Evolutionary conservation across 2,113 vertebrate species (phyloP).

Genomic region (Callipepla squamata): DNA sequence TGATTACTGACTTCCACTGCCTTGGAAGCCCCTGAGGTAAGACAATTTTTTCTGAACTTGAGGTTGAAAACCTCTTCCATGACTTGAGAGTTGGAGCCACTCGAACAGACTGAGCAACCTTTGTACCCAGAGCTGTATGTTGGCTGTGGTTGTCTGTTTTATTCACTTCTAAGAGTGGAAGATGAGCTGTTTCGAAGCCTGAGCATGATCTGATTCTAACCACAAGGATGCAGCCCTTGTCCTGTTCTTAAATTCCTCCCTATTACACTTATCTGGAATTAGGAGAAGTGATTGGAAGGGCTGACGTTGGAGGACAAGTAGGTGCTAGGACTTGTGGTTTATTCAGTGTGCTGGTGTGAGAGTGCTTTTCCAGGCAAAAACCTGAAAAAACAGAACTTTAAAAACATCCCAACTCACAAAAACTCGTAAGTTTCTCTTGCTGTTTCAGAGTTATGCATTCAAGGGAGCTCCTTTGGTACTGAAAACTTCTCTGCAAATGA

Average conservation of each 20-base stretch:
- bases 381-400: not conserved
- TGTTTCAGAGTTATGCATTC: not conserved
- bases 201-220: not conserved
- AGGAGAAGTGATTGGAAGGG: not conserved
- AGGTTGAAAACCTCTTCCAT: not conserved
- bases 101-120: not conserved
- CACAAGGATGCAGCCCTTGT: not conserved
- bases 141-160: not conserved
- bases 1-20: not conserved
- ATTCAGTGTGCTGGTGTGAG: not conserved
- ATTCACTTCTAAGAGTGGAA: not conserved
- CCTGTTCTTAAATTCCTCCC: not conserved
- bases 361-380: conserved; percentile 4
- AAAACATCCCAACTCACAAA: not conserved
- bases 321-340: not conserved
- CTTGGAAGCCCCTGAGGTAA: not conserved
- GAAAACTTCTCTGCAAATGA: not conserved
- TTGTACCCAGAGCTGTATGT: not conserved
- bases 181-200: not conserved
- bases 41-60: not conserved
- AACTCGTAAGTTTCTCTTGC: not conserved
- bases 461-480: not conserved
- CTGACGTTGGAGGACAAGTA: not conserved
- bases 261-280: not conserved
- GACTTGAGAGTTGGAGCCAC: not conserved